Percentiles rank a stretch among this genome's conserved stretches.
These are phyloP conservation scores for Saccostrea echinata DNA, from an alignment of 1,140 invertebrate species.

Conservation along the genomic window DNA sequence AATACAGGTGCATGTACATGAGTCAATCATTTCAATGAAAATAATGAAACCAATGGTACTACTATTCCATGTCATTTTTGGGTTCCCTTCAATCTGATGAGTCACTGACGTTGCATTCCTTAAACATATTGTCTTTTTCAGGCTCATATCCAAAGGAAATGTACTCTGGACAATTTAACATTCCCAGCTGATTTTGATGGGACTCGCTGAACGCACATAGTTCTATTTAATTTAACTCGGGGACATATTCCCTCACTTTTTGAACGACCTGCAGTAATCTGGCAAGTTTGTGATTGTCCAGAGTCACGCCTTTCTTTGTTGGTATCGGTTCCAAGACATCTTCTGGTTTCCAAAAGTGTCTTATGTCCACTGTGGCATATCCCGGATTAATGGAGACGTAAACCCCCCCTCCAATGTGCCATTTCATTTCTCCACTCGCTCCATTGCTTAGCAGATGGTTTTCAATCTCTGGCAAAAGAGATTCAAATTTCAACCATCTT, in stretches of 20 bases:
- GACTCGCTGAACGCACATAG: no score
- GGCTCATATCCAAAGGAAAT: conserved; percentile 24
- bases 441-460: conserved; percentile 1
- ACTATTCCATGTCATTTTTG: background rate
- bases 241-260: conserved; percentile 36
- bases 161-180: conserved; percentile 42
- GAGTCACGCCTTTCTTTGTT: no score
- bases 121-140: background rate
- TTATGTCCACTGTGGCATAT: no score
- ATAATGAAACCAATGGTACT: no score
- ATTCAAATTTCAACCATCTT: no score
- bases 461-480: conserved; percentile 29
- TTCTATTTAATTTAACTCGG: conserved; percentile 16
- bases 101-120: background rate
- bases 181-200: conserved; percentile 34
- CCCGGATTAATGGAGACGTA: no score
- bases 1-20: no score
- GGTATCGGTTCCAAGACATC: no score
- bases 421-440: conserved; percentile 7
- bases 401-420: no score
- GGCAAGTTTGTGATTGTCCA: background rate
- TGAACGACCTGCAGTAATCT: background rate
- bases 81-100: background rate
- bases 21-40: no score
- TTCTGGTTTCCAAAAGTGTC: no score